Conservation (phyloP, 2,113 vertebrate genomes). For the Microtus pennsylvanicus region DNA sequence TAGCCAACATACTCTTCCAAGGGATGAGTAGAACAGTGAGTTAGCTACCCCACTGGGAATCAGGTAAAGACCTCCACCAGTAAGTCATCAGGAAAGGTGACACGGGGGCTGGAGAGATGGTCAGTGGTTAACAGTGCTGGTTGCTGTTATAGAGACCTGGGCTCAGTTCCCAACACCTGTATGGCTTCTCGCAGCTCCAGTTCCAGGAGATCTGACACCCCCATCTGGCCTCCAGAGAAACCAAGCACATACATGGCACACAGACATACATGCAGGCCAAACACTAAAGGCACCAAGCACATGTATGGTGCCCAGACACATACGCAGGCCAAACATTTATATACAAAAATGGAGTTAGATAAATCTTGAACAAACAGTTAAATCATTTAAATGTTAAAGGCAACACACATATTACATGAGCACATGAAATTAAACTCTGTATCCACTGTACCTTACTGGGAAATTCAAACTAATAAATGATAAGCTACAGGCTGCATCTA, state of each 20-base stretch:
- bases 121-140: neutral
- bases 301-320: neutral
- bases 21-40: neutral
- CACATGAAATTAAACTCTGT: neutral
- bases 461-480: neutral
- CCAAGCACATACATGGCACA: neutral
- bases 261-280: neutral
- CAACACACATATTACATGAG: neutral
- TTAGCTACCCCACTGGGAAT: neutral
- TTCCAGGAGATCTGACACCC: neutral
- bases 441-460: neutral
- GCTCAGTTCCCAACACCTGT: neutral
- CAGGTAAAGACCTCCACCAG: neutral
- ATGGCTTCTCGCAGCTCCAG: neutral
- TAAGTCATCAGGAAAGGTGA: neutral
- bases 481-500: too few relatives aligned
- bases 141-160: too few relatives aligned
- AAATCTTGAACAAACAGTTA: neutral
- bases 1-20: neutral
- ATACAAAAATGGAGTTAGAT: neutral
- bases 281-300: neutral
- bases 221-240: neutral
- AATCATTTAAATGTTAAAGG: neutral
- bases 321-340: neutral
- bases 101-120: neutral